phyloP scores from a whole-genome alignment of 2,113 vertebrate species.

The Lamprologus callipterus region DNA sequence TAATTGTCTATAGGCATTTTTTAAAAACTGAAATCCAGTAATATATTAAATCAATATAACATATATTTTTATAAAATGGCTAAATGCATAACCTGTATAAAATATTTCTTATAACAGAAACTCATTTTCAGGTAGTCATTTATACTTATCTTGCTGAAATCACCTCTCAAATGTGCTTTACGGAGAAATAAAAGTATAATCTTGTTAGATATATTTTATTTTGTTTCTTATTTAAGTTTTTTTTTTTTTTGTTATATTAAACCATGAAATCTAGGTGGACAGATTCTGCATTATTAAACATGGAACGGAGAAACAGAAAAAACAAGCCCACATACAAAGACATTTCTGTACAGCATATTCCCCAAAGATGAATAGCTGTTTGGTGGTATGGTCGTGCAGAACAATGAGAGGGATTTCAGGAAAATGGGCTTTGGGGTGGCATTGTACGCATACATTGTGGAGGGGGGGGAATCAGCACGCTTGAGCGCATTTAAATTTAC shows the following conservation, averaged over 20 bases:
- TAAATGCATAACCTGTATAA: neutral
- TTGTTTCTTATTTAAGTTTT: neutral
- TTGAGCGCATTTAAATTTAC: constrained; percentile 99
- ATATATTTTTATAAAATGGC: neutral
- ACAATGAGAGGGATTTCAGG: constrained; percentile 76
- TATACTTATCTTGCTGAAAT: constrained; percentile 9
- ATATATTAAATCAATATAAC: neutral
- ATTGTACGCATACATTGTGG: constrained; percentile 74
- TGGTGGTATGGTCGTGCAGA: constrained; percentile 75
- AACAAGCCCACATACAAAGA: constrained; percentile 58
- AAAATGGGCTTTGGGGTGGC: constrained; percentile 76
- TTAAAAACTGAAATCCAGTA: neutral
- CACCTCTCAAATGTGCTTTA: constrained; percentile 12
- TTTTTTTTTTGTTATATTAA: neutral
- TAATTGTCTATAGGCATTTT: constrained; percentile 34
- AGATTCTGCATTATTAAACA: constrained; percentile 32
- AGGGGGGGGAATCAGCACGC: constrained; percentile 78
- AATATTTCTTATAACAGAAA: neutral
- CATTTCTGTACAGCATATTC: constrained; percentile 71
- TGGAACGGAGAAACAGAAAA: constrained; percentile 8
- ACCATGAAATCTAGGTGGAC: constrained; percentile 37
- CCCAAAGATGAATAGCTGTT: constrained; percentile 74
- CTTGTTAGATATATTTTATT: constrained; percentile 13
- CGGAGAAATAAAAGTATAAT: constrained; percentile 24
- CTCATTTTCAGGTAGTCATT: constrained; percentile 2